Evolutionary conservation across 2,797 vertebrate species (phyloP).

Genomic region (Eulemur rubriventer): DNA sequence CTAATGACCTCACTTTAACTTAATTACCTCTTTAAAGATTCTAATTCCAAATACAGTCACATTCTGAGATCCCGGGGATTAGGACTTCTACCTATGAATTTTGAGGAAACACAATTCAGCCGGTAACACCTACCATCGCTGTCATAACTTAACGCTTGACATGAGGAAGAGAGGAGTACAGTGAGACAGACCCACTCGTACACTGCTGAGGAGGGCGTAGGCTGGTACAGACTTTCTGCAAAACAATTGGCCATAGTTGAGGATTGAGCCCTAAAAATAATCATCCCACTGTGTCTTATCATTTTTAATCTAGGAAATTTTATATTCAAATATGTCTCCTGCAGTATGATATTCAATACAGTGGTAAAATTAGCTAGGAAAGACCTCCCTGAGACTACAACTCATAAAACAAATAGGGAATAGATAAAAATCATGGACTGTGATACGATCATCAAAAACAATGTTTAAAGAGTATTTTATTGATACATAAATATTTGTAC

Average conservation of each 20-base stretch:
- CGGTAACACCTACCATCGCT: neutral
- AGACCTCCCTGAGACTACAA: neutral
- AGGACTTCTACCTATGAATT: neutral
- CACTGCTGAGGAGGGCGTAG: rapidly evolving
- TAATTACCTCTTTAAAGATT: neutral
- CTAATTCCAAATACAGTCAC: neutral
- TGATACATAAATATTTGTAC: neutral
- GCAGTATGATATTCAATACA: neutral
- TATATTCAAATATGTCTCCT: neutral
- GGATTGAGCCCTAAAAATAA: neutral
- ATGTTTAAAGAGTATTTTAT: neutral
- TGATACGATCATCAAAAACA: neutral
- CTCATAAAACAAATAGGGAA: neutral
- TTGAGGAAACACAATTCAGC: neutral
- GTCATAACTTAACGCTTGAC: neutral
- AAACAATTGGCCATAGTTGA: neutral
- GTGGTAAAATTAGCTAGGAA: neutral
- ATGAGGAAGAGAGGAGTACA: neutral
- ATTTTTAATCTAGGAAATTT: neutral
- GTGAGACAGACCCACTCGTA: neutral
- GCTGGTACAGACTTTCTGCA: rapidly evolving
- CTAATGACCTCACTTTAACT: neutral
- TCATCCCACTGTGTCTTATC: too few species aligned
- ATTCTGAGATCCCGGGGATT: neutral
- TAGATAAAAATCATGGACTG: neutral